These are phyloP conservation scores for Alfaro cultratus DNA, from an alignment of 2,797 vertebrate genomes.

Conservation along the genomic window DNA sequence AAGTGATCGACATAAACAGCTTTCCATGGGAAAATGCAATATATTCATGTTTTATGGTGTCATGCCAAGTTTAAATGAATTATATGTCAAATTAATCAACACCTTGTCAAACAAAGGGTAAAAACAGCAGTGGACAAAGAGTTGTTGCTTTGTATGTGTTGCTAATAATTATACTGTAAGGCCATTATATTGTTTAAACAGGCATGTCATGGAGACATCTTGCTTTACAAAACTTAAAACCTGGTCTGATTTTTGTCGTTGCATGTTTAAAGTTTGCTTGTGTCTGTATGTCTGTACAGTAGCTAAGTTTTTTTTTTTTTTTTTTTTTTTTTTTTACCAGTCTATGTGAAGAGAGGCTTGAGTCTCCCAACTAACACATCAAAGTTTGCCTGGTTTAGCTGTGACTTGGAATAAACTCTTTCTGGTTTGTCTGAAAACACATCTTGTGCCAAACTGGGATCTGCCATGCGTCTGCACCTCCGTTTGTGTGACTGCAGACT, in stretches of 20 bases:
- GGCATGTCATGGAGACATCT: background rate
- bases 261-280: background rate
- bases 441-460: background rate
- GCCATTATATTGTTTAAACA: background rate
- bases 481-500: background rate
- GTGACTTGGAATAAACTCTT: background rate
- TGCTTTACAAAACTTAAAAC: background rate
- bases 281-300: background rate
- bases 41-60: constrained; percentile 39
- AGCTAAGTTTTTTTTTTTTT: background rate
- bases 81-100: constrained; percentile 54
- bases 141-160: constrained; percentile 15
- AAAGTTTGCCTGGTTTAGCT: background rate
- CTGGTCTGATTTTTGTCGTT: background rate
- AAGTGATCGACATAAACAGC: constrained; percentile 54
- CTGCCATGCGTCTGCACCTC: background rate
- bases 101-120: constrained; percentile 18
- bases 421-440: background rate
- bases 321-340: background rate
- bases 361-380: background rate
- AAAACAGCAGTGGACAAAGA: constrained; percentile 27
- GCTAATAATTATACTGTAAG: background rate
- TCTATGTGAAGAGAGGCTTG: background rate
- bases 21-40: constrained; percentile 55
- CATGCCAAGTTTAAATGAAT: constrained; percentile 60